Base-by-base conservation (phyloP, 2,113 vertebrate species). In the Rhagologus leucostigma region DNA sequence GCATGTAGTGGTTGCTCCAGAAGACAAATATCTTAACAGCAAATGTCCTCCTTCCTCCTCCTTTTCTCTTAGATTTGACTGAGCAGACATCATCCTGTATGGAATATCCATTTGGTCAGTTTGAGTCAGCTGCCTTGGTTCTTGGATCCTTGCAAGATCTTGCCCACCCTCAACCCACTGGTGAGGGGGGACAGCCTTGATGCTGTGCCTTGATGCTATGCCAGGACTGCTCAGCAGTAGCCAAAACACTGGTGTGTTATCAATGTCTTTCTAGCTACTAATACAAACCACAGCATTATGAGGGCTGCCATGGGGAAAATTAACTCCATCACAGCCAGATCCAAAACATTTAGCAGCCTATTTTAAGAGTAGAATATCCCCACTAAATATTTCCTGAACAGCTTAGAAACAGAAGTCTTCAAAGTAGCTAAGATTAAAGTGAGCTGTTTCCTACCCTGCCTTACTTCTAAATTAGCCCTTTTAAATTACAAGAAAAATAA, bases 1-100 rank as follows among this genome's bases (percentile, higher is more conserved):
- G 7, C 3, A 2, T 1, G 1, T 15, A 81, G 16, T 10, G 6
- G 9, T 33, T 81, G 8, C 11, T 76, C 9, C 0, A 0, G 23
- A 80, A 75, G 20, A 27, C n/a, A 77, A 91, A 20, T 0, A 2
- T 32, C 9, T 0, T 46, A n/a, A 6, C 22, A 68, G 19, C 3
- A 16, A 80, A 79, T 26, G 17, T 6, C 4, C 13, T 32, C 15
- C 11, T 16, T 37, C 8, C 11, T 44, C 29, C 10, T 29, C 17
- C 37, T 69, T 52, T 57, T 65, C 24, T 24, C 35, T 68, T 42
- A 70, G 22, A 29, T 18, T 16, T n/a, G 16, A 23, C 27, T 65
- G 29, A 76, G 26, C 30, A 76, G 39, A 47, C 6, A 32, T 46
- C 24, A 16, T 41, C 2, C 4, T 9, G 16, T 55, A 21, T 39